These are phyloP conservation scores for Plebejus anna DNA, from an alignment of 2,888 invertebrate species.

Conservation along the genomic window DNA sequence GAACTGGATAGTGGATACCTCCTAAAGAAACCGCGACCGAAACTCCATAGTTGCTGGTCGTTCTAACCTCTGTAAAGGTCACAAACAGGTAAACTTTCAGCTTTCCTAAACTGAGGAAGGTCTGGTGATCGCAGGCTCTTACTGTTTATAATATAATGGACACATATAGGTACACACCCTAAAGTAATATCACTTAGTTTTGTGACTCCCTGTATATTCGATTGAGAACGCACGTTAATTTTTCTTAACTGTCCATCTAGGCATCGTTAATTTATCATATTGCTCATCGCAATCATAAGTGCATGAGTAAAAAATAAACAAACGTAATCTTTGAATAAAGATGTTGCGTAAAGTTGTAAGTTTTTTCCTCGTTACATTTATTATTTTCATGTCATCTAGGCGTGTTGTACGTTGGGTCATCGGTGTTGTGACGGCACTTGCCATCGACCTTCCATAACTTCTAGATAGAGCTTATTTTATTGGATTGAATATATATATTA, in stretches of 20 bases:
- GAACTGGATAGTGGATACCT: too few relatives aligned
- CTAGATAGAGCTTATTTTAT: neutral
- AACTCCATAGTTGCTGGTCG: too few relatives aligned
- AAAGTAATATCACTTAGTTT: too few relatives aligned
- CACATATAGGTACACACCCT: too few relatives aligned
- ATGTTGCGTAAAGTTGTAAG: slow-evolving; percentile 24
- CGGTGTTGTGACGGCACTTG: slow-evolving; percentile 28
- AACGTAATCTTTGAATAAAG: slow-evolving; percentile 13
- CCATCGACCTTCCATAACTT: neutral
- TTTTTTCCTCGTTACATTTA: slow-evolving; percentile 28
- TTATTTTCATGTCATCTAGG: slow-evolving; percentile 23
- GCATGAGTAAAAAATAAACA: slow-evolving; percentile 16
- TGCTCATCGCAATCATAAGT: slow-evolving; percentile 11
- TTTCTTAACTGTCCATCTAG: neutral
- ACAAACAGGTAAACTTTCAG: too few relatives aligned
- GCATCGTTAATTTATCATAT: slow-evolving; percentile 1
- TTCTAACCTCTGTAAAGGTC: too few relatives aligned
- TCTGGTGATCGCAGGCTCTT: too few relatives aligned
- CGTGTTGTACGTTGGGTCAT: slow-evolving; percentile 21
- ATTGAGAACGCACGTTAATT: neutral
- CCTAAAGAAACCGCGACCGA: too few relatives aligned
- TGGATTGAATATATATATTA: too few relatives aligned
- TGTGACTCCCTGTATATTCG: too few relatives aligned
- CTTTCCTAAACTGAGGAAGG: too few relatives aligned
- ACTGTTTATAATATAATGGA: too few relatives aligned